These are phyloP conservation scores for Drosophila ogumai DNA, from an alignment of 1,140 invertebrate genomes.

Conservation along the genomic window DNA sequence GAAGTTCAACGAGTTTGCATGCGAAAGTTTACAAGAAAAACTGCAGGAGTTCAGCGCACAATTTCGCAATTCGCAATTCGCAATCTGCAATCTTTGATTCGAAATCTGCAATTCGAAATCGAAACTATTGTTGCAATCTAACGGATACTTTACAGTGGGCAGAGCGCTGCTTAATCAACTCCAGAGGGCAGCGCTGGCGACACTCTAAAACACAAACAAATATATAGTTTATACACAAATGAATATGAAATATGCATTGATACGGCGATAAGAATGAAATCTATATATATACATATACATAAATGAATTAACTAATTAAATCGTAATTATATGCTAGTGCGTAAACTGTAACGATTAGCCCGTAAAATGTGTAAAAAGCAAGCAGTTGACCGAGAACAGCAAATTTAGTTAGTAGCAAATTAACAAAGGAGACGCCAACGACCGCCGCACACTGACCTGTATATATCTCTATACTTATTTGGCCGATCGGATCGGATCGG, in stretches of 20 bases:
- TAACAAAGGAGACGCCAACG: constrained; percentile 53
- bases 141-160: constrained; percentile 71
- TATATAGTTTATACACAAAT: constrained; percentile 54
- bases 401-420: constrained; percentile 83
- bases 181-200: constrained; percentile 46
- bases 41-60: constrained; percentile 35
- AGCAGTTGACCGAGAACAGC: constrained; percentile 51
- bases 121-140: constrained; percentile 65
- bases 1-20: constrained; percentile 26
- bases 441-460: constrained; percentile 21
- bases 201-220: constrained; percentile 69
- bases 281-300: constrained; percentile 41
- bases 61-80: constrained; percentile 21
- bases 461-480: constrained; percentile 48
- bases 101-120: constrained; percentile 32
- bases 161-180: constrained; percentile 52
- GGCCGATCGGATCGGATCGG: constrained; percentile 10
- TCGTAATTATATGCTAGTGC: constrained; percentile 65
- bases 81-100: constrained; percentile 27
- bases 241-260: constrained; percentile 58
- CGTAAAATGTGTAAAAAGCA: constrained; percentile 77
- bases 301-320: constrained; percentile 61
- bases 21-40: constrained; percentile 5
- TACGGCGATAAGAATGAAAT: constrained; percentile 50
- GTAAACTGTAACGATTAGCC: constrained; percentile 77